Evolutionary conservation across 1,140 invertebrate genomes (phyloP), one percentile per base, ranked within the genome.

Genomic region (Bombus pyrosoma): DNA sequence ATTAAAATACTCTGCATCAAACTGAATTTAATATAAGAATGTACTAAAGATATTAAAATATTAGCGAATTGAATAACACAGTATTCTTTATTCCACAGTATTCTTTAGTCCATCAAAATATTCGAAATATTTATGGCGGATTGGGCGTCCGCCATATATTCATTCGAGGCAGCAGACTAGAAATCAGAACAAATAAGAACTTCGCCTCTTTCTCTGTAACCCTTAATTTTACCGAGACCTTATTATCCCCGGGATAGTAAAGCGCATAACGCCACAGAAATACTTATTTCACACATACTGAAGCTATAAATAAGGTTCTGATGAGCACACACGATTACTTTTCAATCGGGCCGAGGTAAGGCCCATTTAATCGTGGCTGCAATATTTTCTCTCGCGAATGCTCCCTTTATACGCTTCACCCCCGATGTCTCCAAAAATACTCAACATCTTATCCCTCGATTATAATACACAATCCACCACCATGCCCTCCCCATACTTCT

Each of bases 381-480:
- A 79, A 71, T 22, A 72, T 80, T 32, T 64, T 39, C 57, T 18
- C 64, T 69, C 39, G 22, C 41, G 1, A 68, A 32, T 41, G 37
- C 57, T 32, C 64, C 43, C 28, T 53, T 47, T 39, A 32, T 39
- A 34, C 75, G 28, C 32, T 62, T 28, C 64, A 3, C 10, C 41
- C 74, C 64, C 78, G 53, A 72, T 57, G 53, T 85, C 83, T 85
- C 28, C 32, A 73, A 59, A 34, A 80, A 80, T 79, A 80, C 83
- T 76, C 79, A 43, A 69, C 32, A 32, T 79, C 75, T 79, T 88
- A 86, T 88, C 83, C 53, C 57, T 34, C 69, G 57, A 83, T 85
- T 81, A 88, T 81, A 80, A 89, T 89, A 89, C 83, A 89, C 83
- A 86, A 86, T 82, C 87, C 73, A 34, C 87, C 77, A 34, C 25